Conservation (phyloP, 2,797 vertebrate genomes). For the Pseudochromis fuscus region DNA sequence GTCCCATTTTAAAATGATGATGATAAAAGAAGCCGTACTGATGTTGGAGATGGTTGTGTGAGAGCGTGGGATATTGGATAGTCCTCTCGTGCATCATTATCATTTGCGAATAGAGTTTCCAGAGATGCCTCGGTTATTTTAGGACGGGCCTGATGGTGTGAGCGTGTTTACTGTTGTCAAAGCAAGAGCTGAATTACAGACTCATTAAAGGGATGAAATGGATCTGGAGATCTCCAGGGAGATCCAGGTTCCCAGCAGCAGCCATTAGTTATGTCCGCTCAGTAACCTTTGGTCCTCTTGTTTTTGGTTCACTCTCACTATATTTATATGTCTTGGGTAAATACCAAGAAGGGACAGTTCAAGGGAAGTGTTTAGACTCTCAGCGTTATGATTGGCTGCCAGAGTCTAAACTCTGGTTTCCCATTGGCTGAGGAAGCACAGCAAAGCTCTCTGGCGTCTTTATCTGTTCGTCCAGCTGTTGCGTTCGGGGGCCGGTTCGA, state of each 20-base stretch:
- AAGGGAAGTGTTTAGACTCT: too few relatives aligned
- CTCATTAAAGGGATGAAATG: slow-evolving; percentile 9
- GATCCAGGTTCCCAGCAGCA: background rate
- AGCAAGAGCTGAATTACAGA: slow-evolving; percentile 4
- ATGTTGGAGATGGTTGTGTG: background rate
- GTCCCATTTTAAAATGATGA: background rate
- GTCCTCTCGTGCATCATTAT: background rate
- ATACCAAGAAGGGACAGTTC: background rate
- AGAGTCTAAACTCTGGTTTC: background rate
- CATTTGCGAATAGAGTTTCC: background rate
- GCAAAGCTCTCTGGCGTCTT: slow-evolving; percentile 15
- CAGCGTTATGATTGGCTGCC: background rate
- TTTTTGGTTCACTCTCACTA: too few relatives aligned
- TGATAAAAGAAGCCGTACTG: background rate
- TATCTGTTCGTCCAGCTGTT: slow-evolving; percentile 76
- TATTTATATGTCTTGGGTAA: background rate
- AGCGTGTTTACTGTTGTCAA: background rate
- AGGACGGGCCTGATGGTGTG: background rate
- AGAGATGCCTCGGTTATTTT: slow-evolving; percentile 2
- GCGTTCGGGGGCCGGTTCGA: slow-evolving; percentile 45
- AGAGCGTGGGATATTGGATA: background rate
- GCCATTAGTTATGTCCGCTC: slow-evolving; percentile 17
- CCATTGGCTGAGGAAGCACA: slow-evolving; percentile 2
- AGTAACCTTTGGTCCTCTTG: too few relatives aligned
- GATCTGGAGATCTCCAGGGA: background rate